Evolutionary conservation across 2,113 vertebrate genomes (phyloP).

Genomic region (Oenanthe oenanthe): DNA sequence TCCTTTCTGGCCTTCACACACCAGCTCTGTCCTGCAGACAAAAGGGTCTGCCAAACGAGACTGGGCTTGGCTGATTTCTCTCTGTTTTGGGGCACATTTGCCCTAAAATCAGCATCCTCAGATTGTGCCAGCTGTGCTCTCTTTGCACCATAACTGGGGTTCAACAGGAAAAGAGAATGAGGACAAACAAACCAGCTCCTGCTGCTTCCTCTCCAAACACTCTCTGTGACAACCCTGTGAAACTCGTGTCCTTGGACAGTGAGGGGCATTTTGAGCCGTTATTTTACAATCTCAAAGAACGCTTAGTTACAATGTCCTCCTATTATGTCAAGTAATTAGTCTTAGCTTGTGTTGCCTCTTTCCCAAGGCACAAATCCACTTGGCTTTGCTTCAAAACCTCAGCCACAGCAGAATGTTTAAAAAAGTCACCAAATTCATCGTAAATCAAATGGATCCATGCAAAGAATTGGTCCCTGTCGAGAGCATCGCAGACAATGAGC

Average conservation of each 20-base stretch:
- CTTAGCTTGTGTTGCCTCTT: neutral
- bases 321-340: neutral
- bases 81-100: neutral
- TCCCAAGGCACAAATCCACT: neutral
- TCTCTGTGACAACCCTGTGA: neutral
- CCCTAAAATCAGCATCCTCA: neutral
- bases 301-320: too few species aligned
- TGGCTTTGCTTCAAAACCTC: neutral
- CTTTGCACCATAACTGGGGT: too few species aligned
- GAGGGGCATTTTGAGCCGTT: too few species aligned
- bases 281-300: too few species aligned
- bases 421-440: neutral
- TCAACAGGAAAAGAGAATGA: rapidly evolving
- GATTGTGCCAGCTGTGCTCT: neutral
- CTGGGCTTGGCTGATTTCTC: neutral
- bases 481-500: neutral
- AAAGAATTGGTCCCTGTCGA: neutral
- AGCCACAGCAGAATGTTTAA: neutral
- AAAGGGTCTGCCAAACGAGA: rapidly evolving
- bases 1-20: neutral
- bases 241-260: neutral
- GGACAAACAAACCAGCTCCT: neutral
- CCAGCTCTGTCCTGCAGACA: neutral
- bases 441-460: neutral
- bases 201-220: neutral